A percentile compares a stretch with the other conserved stretches of the same genome.
These are phyloP conservation scores for Drosophila colorata DNA, from an alignment of 2,888 invertebrate genomes.

Conservation along the genomic window DNA sequence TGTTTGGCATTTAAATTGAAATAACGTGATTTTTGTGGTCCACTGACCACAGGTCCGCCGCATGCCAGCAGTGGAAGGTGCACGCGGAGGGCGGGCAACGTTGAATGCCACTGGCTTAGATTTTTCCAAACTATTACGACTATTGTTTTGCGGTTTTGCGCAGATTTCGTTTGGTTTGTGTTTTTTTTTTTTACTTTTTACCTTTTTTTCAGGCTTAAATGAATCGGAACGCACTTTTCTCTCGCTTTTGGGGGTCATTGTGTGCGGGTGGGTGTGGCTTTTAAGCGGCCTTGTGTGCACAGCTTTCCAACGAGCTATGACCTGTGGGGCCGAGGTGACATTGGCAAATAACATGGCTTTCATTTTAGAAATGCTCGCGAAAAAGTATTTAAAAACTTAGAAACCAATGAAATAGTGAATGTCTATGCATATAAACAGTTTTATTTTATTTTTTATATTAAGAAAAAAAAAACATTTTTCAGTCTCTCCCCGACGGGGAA, in stretches of 20 bases:
- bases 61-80: not conserved
- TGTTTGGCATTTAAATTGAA: conserved; percentile 78
- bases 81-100: not conserved
- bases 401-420: conserved; percentile 12
- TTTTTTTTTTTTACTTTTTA: conserved; percentile 5
- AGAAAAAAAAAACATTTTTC: not conserved
- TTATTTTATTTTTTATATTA: not conserved
- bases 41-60: conserved; percentile 49
- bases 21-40: conserved; percentile 81
- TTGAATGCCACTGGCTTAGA: conserved; percentile 57
- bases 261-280: conserved; percentile 56
- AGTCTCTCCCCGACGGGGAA: conserved; percentile 69
- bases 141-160: conserved; percentile 76
- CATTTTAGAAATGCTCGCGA: conserved; percentile 9
- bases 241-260: conserved; percentile 29
- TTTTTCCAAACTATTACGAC: conserved; percentile 62
- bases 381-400: conserved; percentile 1
- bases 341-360: conserved; percentile 26
- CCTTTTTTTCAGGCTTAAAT: conserved; percentile 60
- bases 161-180: conserved; percentile 60
- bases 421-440: not conserved
- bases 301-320: conserved; percentile 13
- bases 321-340: conserved; percentile 14
- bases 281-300: conserved; percentile 30
- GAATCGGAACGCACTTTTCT: conserved; percentile 69